phyloP scores from a whole-genome alignment of 2,888 invertebrate species.

The Erebia epiphron region DNA sequence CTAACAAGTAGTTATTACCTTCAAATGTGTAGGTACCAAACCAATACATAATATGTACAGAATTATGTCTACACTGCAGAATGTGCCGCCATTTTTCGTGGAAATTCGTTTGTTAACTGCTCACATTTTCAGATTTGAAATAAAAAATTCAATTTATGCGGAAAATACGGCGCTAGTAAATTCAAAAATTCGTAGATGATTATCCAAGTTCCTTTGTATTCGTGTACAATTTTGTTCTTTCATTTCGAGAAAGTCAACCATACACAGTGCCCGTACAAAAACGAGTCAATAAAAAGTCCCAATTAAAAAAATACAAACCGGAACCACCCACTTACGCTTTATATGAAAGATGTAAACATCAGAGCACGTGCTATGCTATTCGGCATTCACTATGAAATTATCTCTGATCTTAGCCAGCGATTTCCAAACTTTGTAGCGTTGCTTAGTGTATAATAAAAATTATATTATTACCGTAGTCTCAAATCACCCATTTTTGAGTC shows the following conservation, averaged over 20 bases:
- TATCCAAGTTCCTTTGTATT: not conserved
- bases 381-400: constrained; percentile 46
- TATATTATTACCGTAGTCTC: too few species aligned
- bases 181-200: not conserved
- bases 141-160: too few species aligned
- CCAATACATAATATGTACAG: too few species aligned
- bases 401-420: constrained; percentile 47
- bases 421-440: constrained; percentile 8
- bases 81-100: too few species aligned
- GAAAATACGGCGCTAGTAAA: too few species aligned
- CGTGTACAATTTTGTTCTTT: not conserved
- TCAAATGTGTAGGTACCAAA: too few species aligned
- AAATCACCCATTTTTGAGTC: too few species aligned
- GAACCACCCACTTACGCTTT: constrained; percentile 40
- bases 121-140: too few species aligned
- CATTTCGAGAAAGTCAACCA: constrained; percentile 1
- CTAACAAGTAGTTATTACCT: too few species aligned
- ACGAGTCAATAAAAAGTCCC: constrained; percentile 22
- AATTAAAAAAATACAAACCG: constrained; percentile 37
- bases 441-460: not conserved
- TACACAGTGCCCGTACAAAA: constrained; percentile 29
- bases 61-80: too few species aligned
- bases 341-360: constrained; percentile 35
- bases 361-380: constrained; percentile 52
- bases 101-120: too few species aligned